Percentiles rank a stretch among this genome's conserved stretches.
Evolutionary conservation across 2,888 invertebrate species (phyloP).

Genomic region (Phaedon cochleariae): DNA sequence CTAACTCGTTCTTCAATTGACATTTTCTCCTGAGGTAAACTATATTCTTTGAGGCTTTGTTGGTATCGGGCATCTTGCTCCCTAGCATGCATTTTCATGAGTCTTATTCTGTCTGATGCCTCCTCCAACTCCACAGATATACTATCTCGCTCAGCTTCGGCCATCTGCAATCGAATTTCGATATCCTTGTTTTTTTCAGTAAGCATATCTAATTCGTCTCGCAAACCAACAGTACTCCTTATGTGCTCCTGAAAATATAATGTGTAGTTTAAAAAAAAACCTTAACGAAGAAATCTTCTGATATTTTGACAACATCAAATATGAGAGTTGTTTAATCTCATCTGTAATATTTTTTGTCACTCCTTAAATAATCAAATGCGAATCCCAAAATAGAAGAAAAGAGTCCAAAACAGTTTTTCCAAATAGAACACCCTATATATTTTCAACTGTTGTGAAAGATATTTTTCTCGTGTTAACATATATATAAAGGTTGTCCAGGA

Average conservation of each 20-base stretch:
- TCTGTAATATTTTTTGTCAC: too few species aligned
- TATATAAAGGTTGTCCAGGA: too few species aligned
- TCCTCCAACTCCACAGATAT: conserved; percentile 85
- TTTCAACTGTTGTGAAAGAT: too few species aligned
- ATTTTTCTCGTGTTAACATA: too few species aligned
- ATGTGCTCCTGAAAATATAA: conserved; percentile 78
- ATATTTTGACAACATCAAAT: too few species aligned
- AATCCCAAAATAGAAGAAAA: too few species aligned
- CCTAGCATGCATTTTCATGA: conserved; percentile 83
- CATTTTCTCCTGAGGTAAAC: conserved; percentile 57
- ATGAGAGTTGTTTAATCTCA: too few species aligned
- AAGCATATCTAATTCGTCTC: conserved; percentile 86
- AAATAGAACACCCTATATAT: too few species aligned
- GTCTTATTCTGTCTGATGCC: conserved; percentile 85
- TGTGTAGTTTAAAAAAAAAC: too few species aligned
- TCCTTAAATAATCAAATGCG: too few species aligned
- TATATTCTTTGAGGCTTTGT: conserved; percentile 56
- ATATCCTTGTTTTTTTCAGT: conserved; percentile 85
- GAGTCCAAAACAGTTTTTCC: too few species aligned
- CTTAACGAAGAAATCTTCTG: too few species aligned
- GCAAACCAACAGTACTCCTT: conserved; percentile 85
- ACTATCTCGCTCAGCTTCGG: conserved; percentile 82
- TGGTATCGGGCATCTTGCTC: conserved; percentile 73
- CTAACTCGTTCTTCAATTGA: conserved; percentile 60
- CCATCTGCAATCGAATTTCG: conserved; percentile 77